Conservation (phyloP, 2,888 invertebrate species). For the Drosophila seclusa region DNA sequence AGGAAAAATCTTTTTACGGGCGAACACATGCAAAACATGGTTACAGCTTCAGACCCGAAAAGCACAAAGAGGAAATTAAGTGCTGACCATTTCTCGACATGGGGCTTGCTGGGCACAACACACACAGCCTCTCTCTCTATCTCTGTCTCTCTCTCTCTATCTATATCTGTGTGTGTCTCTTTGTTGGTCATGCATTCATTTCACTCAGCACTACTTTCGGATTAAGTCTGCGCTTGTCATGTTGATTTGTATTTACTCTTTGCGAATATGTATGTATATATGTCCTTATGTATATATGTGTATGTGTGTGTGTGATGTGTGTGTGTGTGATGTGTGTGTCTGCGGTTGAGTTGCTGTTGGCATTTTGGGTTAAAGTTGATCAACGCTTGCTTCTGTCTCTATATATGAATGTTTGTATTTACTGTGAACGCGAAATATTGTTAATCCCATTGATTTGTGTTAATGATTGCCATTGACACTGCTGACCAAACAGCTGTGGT, state of each 20-base stretch:
- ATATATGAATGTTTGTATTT: slow-evolving; percentile 8
- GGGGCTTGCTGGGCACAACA: slow-evolving; percentile 24
- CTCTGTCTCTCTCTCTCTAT: neutral
- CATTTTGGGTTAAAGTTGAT: slow-evolving; percentile 60
- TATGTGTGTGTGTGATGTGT: slow-evolving; percentile 3
- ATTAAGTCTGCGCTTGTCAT: slow-evolving; percentile 72
- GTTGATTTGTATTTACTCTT: slow-evolving; percentile 66
- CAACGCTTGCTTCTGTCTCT: slow-evolving; percentile 24
- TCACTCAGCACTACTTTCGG: slow-evolving; percentile 72
- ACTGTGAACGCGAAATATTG: slow-evolving; percentile 47
- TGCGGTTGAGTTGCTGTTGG: slow-evolving; percentile 65
- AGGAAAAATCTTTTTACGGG: slow-evolving; percentile 15
- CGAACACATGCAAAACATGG: slow-evolving; percentile 42
- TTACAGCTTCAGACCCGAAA: slow-evolving; percentile 20
- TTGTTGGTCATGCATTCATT: slow-evolving; percentile 58
- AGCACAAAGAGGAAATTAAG: slow-evolving; percentile 78
- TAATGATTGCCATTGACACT: slow-evolving; percentile 72
- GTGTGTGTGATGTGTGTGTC: slow-evolving; percentile 27
- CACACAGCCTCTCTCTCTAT: neutral
- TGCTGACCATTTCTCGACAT: slow-evolving; percentile 75
- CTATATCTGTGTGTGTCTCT: neutral
- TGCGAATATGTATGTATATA: slow-evolving; percentile 20
- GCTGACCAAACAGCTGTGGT: slow-evolving; percentile 44
- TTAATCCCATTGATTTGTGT: slow-evolving; percentile 63
- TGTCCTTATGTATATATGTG: slow-evolving; percentile 12